A percentile compares a stretch with the other conserved stretches of the same genome.
Evolutionary conservation across 2,797 vertebrate species (phyloP).

Genomic region (Discoglossus pictus): DNA sequence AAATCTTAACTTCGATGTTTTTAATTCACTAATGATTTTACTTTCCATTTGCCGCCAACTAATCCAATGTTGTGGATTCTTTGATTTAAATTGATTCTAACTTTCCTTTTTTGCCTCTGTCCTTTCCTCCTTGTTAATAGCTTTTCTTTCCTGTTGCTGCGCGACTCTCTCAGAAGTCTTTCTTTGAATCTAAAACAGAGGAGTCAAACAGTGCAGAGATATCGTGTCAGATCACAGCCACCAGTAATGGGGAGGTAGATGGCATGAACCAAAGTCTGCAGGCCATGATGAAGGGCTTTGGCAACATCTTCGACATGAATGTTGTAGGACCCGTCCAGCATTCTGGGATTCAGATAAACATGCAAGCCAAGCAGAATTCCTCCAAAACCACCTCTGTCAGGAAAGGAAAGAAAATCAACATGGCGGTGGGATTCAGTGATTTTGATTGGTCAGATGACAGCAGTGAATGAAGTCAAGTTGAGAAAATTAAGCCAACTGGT

Average conservation of each 20-base stretch:
- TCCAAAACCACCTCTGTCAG: constrained; percentile 93
- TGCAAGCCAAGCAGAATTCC: constrained; percentile 97
- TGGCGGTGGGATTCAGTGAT: constrained; percentile 90
- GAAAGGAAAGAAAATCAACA: constrained; percentile 93
- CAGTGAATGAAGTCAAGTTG: constrained; percentile 70
- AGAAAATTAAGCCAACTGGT: constrained; percentile 15
- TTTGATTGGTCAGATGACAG: constrained; percentile 87
- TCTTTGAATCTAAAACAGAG: constrained; percentile 92
- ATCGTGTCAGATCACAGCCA: constrained; percentile 89
- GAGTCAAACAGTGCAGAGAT: constrained; percentile 90
- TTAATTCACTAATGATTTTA: constrained; percentile 68
- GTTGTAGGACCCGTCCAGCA: constrained; percentile 80
- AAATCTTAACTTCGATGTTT: constrained; percentile 56
- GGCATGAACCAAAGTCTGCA: constrained; percentile 83
- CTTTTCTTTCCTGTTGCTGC: constrained; percentile 87
- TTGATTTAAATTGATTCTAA: constrained; percentile 75
- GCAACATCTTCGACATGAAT: constrained; percentile 86
- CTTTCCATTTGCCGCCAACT: constrained; percentile 67
- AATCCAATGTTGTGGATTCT: constrained; percentile 72
- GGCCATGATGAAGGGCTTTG: constrained; percentile 88
- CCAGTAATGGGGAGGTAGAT: constrained; percentile 86
- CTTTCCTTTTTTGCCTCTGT: constrained; percentile 73
- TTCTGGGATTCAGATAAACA: constrained; percentile 96
- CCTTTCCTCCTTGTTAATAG: constrained; percentile 78
- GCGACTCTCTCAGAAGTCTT: constrained; percentile 88